Evolutionary conservation across 2,888 invertebrate species (phyloP).

Genomic region (Amphipoea oculea): DNA sequence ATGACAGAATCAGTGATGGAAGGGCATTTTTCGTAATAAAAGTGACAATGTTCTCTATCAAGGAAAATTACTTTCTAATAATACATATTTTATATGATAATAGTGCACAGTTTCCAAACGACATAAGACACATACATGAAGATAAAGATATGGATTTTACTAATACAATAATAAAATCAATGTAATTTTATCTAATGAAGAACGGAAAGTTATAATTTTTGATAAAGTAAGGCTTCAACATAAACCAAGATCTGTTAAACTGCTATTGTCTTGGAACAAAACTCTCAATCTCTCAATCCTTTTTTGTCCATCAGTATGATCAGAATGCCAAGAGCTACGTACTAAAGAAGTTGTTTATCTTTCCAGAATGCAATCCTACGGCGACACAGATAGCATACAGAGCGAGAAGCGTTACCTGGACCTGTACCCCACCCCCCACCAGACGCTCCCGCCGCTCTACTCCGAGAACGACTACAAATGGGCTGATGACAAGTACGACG

Average conservation of each 20-base stretch:
- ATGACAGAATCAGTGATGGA: background rate
- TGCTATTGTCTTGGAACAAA: background rate
- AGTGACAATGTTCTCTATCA: background rate
- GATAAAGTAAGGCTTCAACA: background rate
- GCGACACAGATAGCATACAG: slow-evolving; percentile 81
- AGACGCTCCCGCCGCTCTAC: slow-evolving; percentile 87
- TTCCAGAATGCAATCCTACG: slow-evolving; percentile 82
- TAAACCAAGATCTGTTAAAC: background rate
- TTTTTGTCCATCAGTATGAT: background rate
- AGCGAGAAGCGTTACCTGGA: slow-evolving; percentile 82
- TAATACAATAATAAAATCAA: background rate
- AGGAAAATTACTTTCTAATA: background rate
- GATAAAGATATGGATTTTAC: background rate
- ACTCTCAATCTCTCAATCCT: background rate
- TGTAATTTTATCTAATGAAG: background rate
- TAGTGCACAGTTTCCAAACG: background rate
- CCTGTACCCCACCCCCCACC: slow-evolving; percentile 88
- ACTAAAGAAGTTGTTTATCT: background rate
- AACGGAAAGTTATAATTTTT: background rate
- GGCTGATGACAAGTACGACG: slow-evolving; percentile 77
- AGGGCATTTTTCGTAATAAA: background rate
- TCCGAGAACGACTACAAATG: slow-evolving; percentile 82
- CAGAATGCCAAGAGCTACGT: background rate
- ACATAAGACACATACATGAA: background rate
- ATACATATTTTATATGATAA: background rate